Conservation (phyloP, 2,113 vertebrate genomes). For the Aegypius monachus region DNA sequence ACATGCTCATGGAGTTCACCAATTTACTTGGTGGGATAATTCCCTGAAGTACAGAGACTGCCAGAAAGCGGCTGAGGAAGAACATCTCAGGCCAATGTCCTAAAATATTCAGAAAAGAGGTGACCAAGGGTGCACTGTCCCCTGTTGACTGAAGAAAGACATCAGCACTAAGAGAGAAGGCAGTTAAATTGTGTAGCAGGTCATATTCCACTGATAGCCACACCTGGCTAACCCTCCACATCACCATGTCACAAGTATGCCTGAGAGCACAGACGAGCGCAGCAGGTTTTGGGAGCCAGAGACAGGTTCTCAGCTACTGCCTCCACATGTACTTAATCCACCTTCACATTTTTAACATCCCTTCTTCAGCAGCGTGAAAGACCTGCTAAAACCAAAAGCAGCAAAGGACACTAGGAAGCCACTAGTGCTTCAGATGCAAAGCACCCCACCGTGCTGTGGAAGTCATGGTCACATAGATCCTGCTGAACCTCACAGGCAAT, state of each 20-base stretch:
- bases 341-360: background rate
- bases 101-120: background rate
- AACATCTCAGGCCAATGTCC: background rate
- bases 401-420: background rate
- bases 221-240: background rate
- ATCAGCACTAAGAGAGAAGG: background rate
- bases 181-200: background rate
- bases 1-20: background rate
- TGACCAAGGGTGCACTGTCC: background rate
- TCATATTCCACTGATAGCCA: background rate
- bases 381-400: background rate
- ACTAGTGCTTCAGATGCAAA: fast-evolving
- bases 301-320: background rate
- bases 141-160: background rate
- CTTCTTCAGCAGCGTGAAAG: background rate
- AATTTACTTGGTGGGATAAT: background rate
- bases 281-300: background rate
- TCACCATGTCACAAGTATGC: background rate
- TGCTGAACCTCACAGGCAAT: background rate
- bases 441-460: background rate
- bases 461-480: background rate
- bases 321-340: background rate
- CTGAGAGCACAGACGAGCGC: background rate
- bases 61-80: background rate
- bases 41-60: background rate